Conservation (phyloP, 2,888 invertebrate species). For the Ypsolopha scabrella region DNA sequence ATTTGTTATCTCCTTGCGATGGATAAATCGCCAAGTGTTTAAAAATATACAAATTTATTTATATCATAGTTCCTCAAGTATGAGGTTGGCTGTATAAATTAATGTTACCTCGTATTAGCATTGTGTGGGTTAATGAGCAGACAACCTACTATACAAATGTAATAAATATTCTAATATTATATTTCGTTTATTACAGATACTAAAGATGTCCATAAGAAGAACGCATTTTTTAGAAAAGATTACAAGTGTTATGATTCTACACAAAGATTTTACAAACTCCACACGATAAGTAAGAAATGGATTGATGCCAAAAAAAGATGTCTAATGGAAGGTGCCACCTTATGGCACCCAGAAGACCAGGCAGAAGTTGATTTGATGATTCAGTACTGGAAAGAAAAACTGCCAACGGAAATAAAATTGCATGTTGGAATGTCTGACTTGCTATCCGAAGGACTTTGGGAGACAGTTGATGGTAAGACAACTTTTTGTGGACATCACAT, state of each 20-base stretch:
- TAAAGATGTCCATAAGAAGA: conserved; percentile 28
- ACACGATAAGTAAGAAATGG: neutral
- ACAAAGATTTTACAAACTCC: neutral
- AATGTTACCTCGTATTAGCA: too few species aligned
- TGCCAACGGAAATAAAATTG: conserved; percentile 19
- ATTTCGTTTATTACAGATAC: too few species aligned
- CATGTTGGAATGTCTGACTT: conserved; percentile 32
- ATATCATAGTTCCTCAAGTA: too few species aligned
- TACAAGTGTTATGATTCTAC: neutral
- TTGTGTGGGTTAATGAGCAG: too few species aligned
- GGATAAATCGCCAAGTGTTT: too few species aligned
- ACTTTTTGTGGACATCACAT: too few species aligned
- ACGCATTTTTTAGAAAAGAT: neutral
- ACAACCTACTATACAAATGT: too few species aligned
- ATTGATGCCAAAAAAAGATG: conserved; percentile 1
- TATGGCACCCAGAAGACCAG: neutral
- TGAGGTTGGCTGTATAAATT: too few species aligned
- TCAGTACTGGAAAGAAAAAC: conserved; percentile 21
- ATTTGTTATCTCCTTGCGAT: too few species aligned
- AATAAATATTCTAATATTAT: too few species aligned
- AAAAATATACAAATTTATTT: too few species aligned
- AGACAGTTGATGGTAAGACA: conserved; percentile 24
- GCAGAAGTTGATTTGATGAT: conserved; percentile 26
- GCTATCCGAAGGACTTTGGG: conserved; percentile 30
- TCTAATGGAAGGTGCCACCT: neutral